Percentiles rank a stretch among this genome's conserved stretches.
phyloP scores from a whole-genome alignment of 2,797 vertebrate genomes.

The Phrynocephalus vlangalii region DNA sequence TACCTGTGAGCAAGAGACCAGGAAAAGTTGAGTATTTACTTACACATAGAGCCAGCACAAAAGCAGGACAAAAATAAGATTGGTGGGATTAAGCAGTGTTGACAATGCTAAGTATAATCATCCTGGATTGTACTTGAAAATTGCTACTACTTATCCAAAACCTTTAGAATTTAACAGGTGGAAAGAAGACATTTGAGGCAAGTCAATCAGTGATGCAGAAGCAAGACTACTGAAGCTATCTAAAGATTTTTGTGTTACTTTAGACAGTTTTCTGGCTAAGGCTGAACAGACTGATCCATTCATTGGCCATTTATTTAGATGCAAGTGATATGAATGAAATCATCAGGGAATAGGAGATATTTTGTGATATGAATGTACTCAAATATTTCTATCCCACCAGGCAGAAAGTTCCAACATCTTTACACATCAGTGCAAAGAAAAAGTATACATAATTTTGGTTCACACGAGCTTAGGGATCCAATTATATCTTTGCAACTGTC shows the following conservation, averaged over 20 bases:
- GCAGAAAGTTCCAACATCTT: slow-evolving; percentile 49
- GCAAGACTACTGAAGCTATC: neutral
- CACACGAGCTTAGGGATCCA: slow-evolving; percentile 21
- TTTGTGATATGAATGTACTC: slow-evolving; percentile 58
- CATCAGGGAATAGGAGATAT: slow-evolving; percentile 39
- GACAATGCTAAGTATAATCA: too few species aligned
- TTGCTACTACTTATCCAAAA: too few species aligned
- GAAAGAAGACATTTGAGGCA: neutral
- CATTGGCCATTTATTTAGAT: slow-evolving; percentile 62
- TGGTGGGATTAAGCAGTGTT: too few species aligned
- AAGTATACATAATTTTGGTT: slow-evolving; percentile 35
- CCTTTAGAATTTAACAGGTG: neutral
- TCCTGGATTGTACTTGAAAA: neutral
- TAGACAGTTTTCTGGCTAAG: slow-evolving; percentile 38
- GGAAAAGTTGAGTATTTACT: too few species aligned
- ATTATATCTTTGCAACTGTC: slow-evolving; percentile 32
- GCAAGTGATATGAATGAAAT: slow-evolving; percentile 56
- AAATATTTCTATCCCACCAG: slow-evolving; percentile 42
- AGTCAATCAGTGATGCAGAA: neutral
- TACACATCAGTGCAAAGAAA: slow-evolving; percentile 42
- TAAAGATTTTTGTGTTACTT: slow-evolving; percentile 10
- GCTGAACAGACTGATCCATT: slow-evolving; percentile 56
- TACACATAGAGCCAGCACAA: too few species aligned
- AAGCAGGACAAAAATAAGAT: too few species aligned
- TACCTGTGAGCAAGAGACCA: too few species aligned